Base-by-base conservation (phyloP, 1,140 invertebrate genomes). In the Pseudachorutes palmiensis region DNA sequence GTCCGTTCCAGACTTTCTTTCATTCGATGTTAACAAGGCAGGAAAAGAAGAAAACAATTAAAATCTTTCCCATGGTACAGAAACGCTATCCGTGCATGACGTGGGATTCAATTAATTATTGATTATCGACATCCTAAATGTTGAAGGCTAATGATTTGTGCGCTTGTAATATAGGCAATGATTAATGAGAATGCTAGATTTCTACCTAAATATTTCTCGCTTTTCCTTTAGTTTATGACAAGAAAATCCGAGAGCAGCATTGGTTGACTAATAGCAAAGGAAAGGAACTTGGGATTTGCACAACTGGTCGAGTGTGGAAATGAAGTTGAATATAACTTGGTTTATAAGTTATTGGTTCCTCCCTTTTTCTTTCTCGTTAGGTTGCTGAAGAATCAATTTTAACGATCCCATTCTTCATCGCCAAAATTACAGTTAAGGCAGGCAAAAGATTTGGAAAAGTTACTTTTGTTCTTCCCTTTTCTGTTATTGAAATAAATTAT, bases 401-500 rank as follows among this genome's bases (percentile, higher is more conserved):
- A 68, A 68, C 60, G 61, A 68, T 68, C 45, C 62, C 66, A 68
- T 68, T 68, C 64, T 51, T 68, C 66, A 68, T 63, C 49, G 60
- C 36, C 19, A 19, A 41, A 19, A 41, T 9, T 5, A 24, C 9
- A 55, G 51, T 14, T 14, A 55, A 3, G 24, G 24, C 9, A 14
- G 9, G 24, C 9, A 55, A 55, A 19, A 5, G 9, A 55, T 55
- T 41, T 41, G 36, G 36, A 41, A 41, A 19, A 5, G 19, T 9
- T 9, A 41, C 36, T 41, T 41, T 41, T 41, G 36, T 41, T 41
- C 36, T 41, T 41, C 36, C 36, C n/a, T n/a, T n/a, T n/a, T n/a
- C n/a, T n/a, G n/a, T 41, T 41, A 41, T 41, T 41, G 36, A 41
- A 41, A 41, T 41, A 41, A 41, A 41, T 41, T 41, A 41, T 41